These are phyloP conservation scores for Pelobates fuscus DNA, from an alignment of 2,113 vertebrate species.

Conservation along the genomic window DNA sequence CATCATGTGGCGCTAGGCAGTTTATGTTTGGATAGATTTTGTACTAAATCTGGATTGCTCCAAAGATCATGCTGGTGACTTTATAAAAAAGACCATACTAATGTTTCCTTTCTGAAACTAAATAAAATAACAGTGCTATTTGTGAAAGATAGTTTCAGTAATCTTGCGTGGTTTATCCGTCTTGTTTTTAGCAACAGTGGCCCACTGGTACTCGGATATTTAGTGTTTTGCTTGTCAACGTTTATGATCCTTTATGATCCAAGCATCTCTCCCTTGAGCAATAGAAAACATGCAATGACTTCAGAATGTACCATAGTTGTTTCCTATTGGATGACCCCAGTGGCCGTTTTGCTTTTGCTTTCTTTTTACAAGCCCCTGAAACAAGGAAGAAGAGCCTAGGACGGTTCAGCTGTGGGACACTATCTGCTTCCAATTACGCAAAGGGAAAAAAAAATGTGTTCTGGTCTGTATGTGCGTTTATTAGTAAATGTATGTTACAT, in stretches of 20 bases:
- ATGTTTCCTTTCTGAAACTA: not conserved
- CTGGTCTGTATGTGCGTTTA: not conserved
- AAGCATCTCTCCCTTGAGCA: not conserved
- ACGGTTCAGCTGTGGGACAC: constrained; percentile 6
- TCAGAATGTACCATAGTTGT: not conserved
- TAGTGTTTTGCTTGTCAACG: not conserved
- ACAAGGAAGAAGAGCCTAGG: constrained; percentile 9
- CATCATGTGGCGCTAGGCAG: no score
- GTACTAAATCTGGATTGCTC: no score
- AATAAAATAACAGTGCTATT: not conserved
- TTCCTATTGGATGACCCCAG: constrained; percentile 5
- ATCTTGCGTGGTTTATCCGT: not conserved
- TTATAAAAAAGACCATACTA: not conserved
- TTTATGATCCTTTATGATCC: constrained; percentile 12
- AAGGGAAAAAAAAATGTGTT: not conserved
- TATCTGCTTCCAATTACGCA: constrained; percentile 17
- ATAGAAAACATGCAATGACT: not conserved
- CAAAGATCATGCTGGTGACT: no score
- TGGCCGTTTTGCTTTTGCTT: constrained; percentile 14
- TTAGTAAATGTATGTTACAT: no score
- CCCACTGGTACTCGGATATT: constrained; percentile 1
- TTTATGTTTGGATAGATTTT: no score
- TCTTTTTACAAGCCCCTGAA: constrained; percentile 7
- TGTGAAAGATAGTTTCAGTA: not conserved
- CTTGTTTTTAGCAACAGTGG: not conserved